These are phyloP conservation scores for Eulemur rufifrons DNA, from an alignment of 2,113 vertebrate genomes.

Conservation along the genomic window DNA sequence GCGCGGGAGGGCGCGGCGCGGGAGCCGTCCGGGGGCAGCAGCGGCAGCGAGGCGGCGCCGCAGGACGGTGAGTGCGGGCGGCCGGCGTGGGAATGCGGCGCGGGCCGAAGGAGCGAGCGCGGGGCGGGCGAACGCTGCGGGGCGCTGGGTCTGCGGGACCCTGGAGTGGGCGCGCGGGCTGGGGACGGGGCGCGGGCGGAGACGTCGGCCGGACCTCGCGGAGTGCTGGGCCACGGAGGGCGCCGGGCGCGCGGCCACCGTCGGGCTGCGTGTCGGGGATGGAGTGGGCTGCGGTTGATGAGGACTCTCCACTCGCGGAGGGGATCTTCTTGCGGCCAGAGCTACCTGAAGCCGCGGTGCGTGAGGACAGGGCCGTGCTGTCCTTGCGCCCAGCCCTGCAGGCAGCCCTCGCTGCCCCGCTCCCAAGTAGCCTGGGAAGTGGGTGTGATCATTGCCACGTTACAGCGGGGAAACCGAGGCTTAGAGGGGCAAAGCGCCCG, in stretches of 20 bases:
- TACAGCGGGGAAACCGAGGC: slow-evolving; percentile 8
- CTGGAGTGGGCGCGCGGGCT: not conserved
- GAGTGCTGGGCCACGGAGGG: too few relatives aligned
- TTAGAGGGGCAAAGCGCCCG: not conserved
- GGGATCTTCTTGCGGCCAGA: not conserved
- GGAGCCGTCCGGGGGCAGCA: slow-evolving; percentile 87
- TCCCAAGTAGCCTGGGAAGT: not conserved
- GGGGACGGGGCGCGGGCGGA: not conserved
- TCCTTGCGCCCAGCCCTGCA: not conserved
- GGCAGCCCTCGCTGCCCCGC: not conserved
- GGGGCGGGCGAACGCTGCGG: not conserved
- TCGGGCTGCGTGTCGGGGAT: fast-evolving
- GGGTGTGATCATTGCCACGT: fast-evolving
- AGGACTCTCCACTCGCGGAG: too few relatives aligned
- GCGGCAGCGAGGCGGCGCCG: slow-evolving; percentile 87
- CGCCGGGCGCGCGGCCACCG: not conserved
- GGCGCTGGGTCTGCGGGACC: too few relatives aligned
- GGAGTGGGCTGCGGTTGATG: not conserved
- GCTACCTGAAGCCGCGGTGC: not conserved
- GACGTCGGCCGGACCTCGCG: not conserved
- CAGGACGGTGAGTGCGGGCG: slow-evolving; percentile 85
- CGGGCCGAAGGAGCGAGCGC: not conserved
- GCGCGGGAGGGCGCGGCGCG: slow-evolving; percentile 76
- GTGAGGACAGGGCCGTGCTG: too few relatives aligned
- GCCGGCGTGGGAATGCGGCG: not conserved